Evolutionary conservation across 2,113 vertebrate species (phyloP).

Genomic region (Eublepharis macularius): DNA sequence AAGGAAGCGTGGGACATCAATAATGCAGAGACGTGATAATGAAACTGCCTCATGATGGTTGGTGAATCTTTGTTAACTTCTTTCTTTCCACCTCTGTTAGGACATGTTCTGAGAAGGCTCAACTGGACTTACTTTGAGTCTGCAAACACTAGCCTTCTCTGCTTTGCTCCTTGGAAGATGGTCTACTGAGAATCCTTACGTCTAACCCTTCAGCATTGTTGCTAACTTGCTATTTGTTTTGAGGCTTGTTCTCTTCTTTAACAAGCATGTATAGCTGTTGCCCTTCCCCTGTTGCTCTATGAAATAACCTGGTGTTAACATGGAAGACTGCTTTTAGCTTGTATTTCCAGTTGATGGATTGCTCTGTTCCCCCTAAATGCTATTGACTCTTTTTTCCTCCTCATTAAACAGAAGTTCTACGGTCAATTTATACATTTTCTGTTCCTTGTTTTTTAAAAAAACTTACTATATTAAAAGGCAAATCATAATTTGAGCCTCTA

Average conservation of each 20-base stretch:
- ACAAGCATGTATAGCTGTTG: fast-evolving
- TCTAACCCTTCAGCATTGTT: background rate
- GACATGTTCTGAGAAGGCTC: background rate
- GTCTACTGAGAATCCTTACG: background rate
- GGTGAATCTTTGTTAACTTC: background rate
- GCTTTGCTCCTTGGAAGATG: background rate
- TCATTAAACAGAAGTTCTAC: constrained; percentile 38
- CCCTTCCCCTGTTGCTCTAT: background rate
- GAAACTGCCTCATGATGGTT: background rate
- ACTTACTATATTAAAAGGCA: background rate
- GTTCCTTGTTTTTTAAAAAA: background rate
- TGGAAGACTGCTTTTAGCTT: background rate
- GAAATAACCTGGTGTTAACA: fast-evolving
- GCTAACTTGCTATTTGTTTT: background rate
- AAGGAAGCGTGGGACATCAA: background rate
- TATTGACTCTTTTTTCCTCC: constrained; percentile 13
- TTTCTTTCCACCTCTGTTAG: background rate
- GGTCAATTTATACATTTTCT: constrained; percentile 16
- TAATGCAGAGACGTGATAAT: background rate
- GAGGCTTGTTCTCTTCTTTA: background rate
- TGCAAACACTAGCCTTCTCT: background rate
- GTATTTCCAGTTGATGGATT: constrained; percentile 18
- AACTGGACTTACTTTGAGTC: fast-evolving
- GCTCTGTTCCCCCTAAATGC: background rate
- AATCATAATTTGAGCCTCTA: background rate